Base-by-base conservation (phyloP, 2,113 vertebrate genomes). In the Petromus typicus region DNA sequence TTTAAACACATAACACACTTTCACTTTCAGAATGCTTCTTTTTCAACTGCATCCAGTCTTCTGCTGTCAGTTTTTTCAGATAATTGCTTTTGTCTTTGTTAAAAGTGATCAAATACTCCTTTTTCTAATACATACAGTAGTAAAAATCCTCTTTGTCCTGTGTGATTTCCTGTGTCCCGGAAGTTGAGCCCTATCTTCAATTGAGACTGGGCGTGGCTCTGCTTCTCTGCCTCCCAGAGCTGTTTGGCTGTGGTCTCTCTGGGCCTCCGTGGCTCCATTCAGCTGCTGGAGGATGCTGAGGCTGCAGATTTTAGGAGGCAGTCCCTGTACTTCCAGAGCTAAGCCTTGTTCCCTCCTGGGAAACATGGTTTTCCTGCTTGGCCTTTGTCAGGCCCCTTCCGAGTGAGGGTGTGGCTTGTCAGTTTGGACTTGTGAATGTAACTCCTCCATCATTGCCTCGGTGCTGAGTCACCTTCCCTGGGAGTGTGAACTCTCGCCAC, bases 21-120 rank as follows among this genome's bases (percentile, higher is more conserved):
- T 84, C 43, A 20, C 13, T 43, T 89, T 89, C 59, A 67, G 73
- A 86, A 23, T 86, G 37, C 17, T 83, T 94, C 51, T 91, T 91
- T 14, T 84, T 83, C 12, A 84, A 22, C 27, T 63, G 30, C 0
- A 18, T 78, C 56, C 25, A 32, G 6, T 90, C 40, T 94, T 81
- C 71, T 85, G 18, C 51, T 66, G 45, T 32, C 7, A 23, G 51
- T 82, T 87, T 94, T 61, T 66, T 86, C 32, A 89, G 37, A 61
- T 67, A n/a, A 59, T 67, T 89, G 40, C 67, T 76, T 90, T 91
- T 93, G 43, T 56, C 34, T 90, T 75, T 85, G 32, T 89, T 85
- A 76, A 84, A 69, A 51, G 51, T 73, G 56, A 67, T 91, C 27
- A 37, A 25, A 20, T 56, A 34, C 67, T 67, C 10, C 40, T 82